A percentile compares a stretch with the other conserved stretches of the same genome.
Evolutionary conservation across 2,113 vertebrate species (phyloP).

Genomic region (Pagrus major): DNA sequence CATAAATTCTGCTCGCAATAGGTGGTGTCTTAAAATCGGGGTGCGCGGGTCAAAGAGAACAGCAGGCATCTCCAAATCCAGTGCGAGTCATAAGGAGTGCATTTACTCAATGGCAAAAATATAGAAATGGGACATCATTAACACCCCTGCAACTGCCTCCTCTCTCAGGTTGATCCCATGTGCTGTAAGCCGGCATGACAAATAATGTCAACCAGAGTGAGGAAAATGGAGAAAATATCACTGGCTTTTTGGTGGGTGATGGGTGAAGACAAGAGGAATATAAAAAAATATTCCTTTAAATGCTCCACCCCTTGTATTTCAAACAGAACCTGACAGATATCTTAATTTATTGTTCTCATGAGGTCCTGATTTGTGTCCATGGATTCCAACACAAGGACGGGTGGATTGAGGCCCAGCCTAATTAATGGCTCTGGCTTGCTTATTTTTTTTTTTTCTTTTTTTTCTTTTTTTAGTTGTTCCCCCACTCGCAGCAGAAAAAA

Average conservation of each 20-base stretch:
- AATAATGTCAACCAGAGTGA: slow-evolving; percentile 72
- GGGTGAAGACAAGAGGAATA: slow-evolving; percentile 17
- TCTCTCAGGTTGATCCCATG: slow-evolving; percentile 51
- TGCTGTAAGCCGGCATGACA: slow-evolving; percentile 75
- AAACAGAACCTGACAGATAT: slow-evolving; percentile 48
- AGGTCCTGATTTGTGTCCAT: slow-evolving; percentile 54
- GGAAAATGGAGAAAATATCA: slow-evolving; percentile 61
- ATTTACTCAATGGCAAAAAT: slow-evolving; percentile 67
- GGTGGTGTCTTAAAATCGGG: slow-evolving; percentile 27
- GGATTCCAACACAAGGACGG: slow-evolving; percentile 33
- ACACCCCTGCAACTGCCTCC: slow-evolving; percentile 19
- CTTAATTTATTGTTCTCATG: slow-evolving; percentile 64
- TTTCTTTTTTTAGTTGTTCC: slow-evolving; percentile 12
- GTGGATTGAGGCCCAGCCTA: slow-evolving; percentile 67
- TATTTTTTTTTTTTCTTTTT: slow-evolving; percentile 51
- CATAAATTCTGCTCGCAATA: slow-evolving; percentile 10
- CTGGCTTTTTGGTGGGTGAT: slow-evolving; percentile 25
- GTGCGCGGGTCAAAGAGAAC: slow-evolving; percentile 43
- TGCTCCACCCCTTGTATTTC: slow-evolving; percentile 29
- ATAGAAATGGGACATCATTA: slow-evolving; percentile 53
- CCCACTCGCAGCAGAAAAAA: slow-evolving; percentile 26
- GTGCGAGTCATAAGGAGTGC: slow-evolving; percentile 48
- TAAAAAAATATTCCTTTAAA: slow-evolving; percentile 34
- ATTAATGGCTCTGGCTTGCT: slow-evolving; percentile 70
- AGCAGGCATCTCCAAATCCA: slow-evolving; percentile 16